phyloP scores from a whole-genome alignment of 2,888 invertebrate genomes.

The Steromphala cineraria region DNA sequence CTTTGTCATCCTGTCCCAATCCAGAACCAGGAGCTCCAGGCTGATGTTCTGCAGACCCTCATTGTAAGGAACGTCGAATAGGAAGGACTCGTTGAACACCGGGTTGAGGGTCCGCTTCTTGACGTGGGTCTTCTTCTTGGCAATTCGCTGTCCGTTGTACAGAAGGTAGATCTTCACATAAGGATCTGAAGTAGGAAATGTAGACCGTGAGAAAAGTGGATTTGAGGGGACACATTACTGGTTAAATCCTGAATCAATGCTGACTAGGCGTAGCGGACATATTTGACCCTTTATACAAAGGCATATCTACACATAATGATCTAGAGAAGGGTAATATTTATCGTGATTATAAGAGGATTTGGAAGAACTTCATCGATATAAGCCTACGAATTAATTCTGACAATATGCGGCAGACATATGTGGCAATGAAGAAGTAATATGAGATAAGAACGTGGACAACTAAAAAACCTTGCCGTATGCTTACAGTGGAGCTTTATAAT shows the following conservation, averaged over 20 bases:
- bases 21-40: conserved; percentile 90
- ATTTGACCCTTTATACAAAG: too few relatives aligned
- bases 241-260: too few relatives aligned
- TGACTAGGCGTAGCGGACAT: too few relatives aligned
- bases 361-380: too few relatives aligned
- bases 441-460: neutral
- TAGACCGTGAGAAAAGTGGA: neutral
- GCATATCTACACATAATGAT: too few relatives aligned
- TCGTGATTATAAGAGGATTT: too few relatives aligned
- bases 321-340: too few relatives aligned
- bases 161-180: conserved; percentile 97
- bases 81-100: conserved; percentile 99
- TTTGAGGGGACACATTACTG: neutral
- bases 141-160: conserved; percentile 97
- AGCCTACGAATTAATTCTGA: too few relatives aligned
- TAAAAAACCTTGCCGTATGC: neutral
- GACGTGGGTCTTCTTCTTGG: conserved; percentile 99
- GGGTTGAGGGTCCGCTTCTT: conserved; percentile 98
- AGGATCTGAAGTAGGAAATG: conserved; percentile 82
- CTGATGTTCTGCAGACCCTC: conserved; percentile 86
- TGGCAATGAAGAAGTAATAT: neutral
- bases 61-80: conserved; percentile 93
- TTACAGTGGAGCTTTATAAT: too few relatives aligned
- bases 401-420: too few relatives aligned
- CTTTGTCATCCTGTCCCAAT: conserved; percentile 98